Base-by-base conservation (phyloP, 2,797 vertebrate species). In the Dendrocincla fuliginosa region DNA sequence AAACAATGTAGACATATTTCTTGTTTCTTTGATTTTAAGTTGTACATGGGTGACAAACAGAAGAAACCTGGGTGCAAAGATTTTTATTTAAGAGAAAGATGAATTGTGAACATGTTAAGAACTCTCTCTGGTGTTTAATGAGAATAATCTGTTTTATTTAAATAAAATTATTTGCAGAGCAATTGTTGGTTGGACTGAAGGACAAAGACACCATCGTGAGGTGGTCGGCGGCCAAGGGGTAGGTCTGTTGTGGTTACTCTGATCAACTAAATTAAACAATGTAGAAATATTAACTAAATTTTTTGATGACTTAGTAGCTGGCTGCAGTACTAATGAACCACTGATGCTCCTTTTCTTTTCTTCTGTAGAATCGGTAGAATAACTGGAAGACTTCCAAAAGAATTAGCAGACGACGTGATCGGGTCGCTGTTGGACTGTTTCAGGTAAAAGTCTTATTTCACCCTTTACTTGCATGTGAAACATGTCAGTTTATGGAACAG, bases 181-280 rank as follows among this genome's bases (percentile, higher is more conserved):
- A 99, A 97, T 98, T 99, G 71, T 96, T 99, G 96, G 93, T 98
- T 60, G 99, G 99, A 56, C 96, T 99, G 94, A 99, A 99, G 97
- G 99, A 99, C 97, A 99, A 99, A 94, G 99, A 99, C 96, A 99
- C 99, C 4, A 98, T 99, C 16, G 99, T 99, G 64, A 98, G 99
- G 76, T 99, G 99, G 99, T 99, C 99, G 96, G 99, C 99, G 49
- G 99, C 99, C 79, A 99, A 99, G 95, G 99, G 99, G 99, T 99
- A 97, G 20, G 98, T 97, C 52, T 87, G 49, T 63, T 15, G 3
- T 20, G 5, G 19, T 92, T 52, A 37, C 33, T 90, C 30, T 49
- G 52, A 44, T 44, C 19, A 73, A 22, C 23, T 89, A n/a, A 63
- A 61, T 3, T 41, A 41, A 84, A 56, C 8, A 61, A 15, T 25